Evolutionary conservation across 2,888 invertebrate species (phyloP).

Genomic region (Atethmia centrago): DNA sequence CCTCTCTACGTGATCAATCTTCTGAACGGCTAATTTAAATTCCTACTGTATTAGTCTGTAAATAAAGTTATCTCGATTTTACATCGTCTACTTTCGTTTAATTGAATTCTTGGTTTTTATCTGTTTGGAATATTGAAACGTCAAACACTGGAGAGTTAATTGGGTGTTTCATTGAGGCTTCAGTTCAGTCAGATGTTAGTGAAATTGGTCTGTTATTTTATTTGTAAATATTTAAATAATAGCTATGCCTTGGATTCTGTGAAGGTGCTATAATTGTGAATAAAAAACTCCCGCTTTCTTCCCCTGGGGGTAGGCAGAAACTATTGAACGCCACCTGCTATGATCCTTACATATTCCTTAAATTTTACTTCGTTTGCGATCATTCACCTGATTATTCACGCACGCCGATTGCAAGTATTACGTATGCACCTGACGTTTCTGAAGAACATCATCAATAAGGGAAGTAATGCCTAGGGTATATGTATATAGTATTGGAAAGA

Average conservation of each 20-base stretch:
- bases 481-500: too few species aligned
- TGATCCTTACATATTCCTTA: not conserved
- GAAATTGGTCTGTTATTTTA: not conserved
- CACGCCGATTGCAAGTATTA: not conserved
- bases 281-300: not conserved
- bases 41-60: slow-evolving; percentile 73
- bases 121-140: slow-evolving; percentile 19
- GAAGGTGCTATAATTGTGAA: not conserved
- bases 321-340: not conserved
- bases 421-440: not conserved
- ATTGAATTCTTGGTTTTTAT: slow-evolving; percentile 43
- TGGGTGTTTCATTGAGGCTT: not conserved
- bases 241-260: not conserved
- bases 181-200: not conserved
- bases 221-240: not conserved
- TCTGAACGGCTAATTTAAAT: slow-evolving; percentile 76
- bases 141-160: slow-evolving; percentile 18
- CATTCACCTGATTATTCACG: not conserved
- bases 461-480: too few species aligned
- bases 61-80: slow-evolving; percentile 61
- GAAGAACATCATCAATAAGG: not conserved
- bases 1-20: slow-evolving; percentile 75
- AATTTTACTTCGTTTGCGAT: not conserved
- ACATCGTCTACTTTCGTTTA: slow-evolving; percentile 27
- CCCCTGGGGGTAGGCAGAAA: too few species aligned